A percentile compares a stretch with the other conserved stretches of the same genome.
Evolutionary conservation across 2,797 vertebrate genomes (phyloP).

Genomic region (Centroberyx gerrardi): DNA sequence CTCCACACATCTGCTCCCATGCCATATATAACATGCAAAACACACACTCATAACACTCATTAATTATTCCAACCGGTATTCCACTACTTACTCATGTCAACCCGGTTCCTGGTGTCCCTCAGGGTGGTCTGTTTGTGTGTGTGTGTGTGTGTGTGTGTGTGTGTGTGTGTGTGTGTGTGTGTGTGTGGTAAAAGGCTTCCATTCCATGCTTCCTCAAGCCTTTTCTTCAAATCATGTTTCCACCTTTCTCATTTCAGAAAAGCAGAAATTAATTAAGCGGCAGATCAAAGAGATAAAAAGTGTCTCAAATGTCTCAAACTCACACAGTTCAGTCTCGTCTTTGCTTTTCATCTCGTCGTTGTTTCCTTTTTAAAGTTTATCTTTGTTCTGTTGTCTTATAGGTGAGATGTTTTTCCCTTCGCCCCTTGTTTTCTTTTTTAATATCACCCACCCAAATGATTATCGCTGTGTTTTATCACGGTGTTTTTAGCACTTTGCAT

Average conservation of each 20-base stretch:
- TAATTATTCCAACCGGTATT: slow-evolving; percentile 49
- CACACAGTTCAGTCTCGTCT: too few species aligned
- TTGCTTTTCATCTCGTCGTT: neutral
- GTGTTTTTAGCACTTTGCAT: too few species aligned
- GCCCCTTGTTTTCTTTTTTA: too few species aligned
- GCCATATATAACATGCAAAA: neutral
- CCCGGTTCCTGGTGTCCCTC: slow-evolving; percentile 3
- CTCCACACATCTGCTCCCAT: neutral
- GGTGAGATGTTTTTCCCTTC: too few species aligned
- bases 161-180: slow-evolving; percentile 12
- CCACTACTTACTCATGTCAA: slow-evolving; percentile 41
- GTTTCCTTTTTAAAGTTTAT: neutral
- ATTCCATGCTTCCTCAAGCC: slow-evolving; percentile 11
- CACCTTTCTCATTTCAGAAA: neutral
- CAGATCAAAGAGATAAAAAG: slow-evolving; percentile 29
- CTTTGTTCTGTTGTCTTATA: too few species aligned
- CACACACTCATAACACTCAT: slow-evolving; percentile 1
- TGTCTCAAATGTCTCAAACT: too few species aligned
- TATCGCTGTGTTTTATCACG: too few species aligned
- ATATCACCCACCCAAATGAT: too few species aligned
- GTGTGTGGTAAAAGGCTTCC: slow-evolving; percentile 21
- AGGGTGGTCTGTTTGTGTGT: slow-evolving; percentile 14
- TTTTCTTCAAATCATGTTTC: slow-evolving; percentile 1
- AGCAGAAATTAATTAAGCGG: slow-evolving; percentile 11
- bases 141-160: slow-evolving; percentile 29